Percentiles rank a stretch among this genome's conserved stretches.
Evolutionary conservation across 2,113 vertebrate species (phyloP).

Genomic region (Saguinus imperator): DNA sequence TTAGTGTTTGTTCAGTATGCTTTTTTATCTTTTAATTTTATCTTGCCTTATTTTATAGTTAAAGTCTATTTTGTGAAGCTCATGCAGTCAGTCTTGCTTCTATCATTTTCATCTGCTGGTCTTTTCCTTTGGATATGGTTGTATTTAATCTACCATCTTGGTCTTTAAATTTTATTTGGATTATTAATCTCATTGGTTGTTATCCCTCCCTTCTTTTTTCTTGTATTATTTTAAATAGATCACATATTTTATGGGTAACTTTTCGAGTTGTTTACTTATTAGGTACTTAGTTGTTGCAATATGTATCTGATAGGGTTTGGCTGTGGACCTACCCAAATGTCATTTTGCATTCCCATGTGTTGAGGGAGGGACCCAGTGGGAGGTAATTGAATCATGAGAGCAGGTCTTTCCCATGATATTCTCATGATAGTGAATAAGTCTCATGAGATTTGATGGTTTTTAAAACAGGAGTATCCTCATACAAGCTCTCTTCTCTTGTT

Average conservation of each 20-base stretch:
- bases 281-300: not conserved
- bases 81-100: not conserved
- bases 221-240: not conserved
- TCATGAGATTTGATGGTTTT: no score
- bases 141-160: not conserved
- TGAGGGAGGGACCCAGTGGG: no score
- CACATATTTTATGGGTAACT: not conserved
- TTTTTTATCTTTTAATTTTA: not conserved
- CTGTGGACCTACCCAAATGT: no score
- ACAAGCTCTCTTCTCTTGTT: no score
- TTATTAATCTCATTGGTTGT: not conserved
- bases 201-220: not conserved
- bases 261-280: not conserved
- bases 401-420: no score
- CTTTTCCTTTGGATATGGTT: not conserved
- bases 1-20: not conserved
- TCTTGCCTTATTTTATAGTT: not conserved
- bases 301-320: no score
- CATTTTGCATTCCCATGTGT: no score
- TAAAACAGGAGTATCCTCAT: no score
- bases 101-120: no score
- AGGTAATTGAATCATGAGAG: no score
- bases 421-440: no score
- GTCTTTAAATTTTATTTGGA: not conserved
- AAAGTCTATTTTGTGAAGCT: not conserved